A percentile compares a stretch with the other conserved stretches of the same genome.
Conservation (phyloP, 2,888 invertebrate genomes). For the Augiades crinisus region DNA sequence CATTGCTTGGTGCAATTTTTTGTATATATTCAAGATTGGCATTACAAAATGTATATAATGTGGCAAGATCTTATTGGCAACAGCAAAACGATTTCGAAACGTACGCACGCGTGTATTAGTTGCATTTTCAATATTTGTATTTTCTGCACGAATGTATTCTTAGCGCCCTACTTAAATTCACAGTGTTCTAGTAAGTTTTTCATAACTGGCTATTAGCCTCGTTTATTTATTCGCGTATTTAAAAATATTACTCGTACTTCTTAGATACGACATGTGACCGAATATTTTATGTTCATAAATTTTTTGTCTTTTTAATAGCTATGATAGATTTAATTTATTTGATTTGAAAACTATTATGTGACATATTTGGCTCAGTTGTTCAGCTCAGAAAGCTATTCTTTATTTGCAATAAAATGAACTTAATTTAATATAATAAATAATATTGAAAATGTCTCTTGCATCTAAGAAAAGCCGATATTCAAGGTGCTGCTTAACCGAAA, state of each 20-base stretch:
- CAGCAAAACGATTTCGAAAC: constrained; percentile 12
- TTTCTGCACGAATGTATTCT: constrained; percentile 25
- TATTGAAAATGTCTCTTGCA: too few relatives aligned
- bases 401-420: not conserved
- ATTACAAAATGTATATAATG: not conserved
- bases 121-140: constrained; percentile 24
- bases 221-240: constrained; percentile 22
- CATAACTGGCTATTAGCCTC: constrained; percentile 30
- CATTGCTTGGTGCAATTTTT: too few relatives aligned
- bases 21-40: not conserved
- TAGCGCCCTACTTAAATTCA: constrained; percentile 30
- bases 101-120: constrained; percentile 17
- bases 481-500: constrained; percentile 3
- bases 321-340: not conserved
- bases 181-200: constrained; percentile 28
- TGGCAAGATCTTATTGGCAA: not conserved
- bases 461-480: not conserved
- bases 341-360: not conserved
- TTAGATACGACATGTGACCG: not conserved
- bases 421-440: too few relatives aligned
- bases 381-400: not conserved
- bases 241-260: constrained; percentile 4
- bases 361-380: too few relatives aligned
- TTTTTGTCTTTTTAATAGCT: not conserved
- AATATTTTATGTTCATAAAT: constrained; percentile 7